A percentile compares a stretch with the other conserved stretches of the same genome.
phyloP scores from a whole-genome alignment of 2,797 vertebrate species.

The Betta splendens region DNA sequence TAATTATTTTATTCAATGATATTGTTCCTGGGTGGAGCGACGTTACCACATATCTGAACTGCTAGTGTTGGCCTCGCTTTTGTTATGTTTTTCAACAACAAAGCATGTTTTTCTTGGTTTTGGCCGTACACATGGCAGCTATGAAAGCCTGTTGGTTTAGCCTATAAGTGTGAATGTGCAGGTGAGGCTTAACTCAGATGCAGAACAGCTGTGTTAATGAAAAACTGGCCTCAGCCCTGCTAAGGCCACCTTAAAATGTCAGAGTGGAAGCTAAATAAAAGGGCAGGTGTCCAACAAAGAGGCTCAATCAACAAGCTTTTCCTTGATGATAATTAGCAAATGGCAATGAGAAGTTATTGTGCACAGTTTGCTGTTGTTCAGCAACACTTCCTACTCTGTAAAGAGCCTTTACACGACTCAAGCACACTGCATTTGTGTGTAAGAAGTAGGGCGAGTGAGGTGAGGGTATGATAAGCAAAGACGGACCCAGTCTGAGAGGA shows the following conservation, averaged over 20 bases:
- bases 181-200: background rate
- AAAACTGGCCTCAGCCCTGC: background rate
- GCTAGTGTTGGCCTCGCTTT: background rate
- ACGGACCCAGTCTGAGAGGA: constrained; percentile 21
- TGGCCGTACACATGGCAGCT: background rate
- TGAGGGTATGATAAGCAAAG: constrained; percentile 11
- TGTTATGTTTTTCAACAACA: background rate
- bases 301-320: constrained; percentile 16
- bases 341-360: constrained; percentile 11
- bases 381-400: constrained; percentile 4
- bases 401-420: constrained; percentile 5
- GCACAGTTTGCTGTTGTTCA: constrained; percentile 4
- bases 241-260: constrained; percentile 12
- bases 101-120: background rate
- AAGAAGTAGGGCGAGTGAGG: background rate
- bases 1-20: too few relatives aligned
- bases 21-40: too few relatives aligned
- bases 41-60: too few relatives aligned
- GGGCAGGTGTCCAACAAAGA: constrained; percentile 1
- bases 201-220: background rate
- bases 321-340: constrained; percentile 28
- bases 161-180: background rate
- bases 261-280: constrained; percentile 1
- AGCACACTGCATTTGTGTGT: constrained; percentile 1
- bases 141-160: background rate